A percentile compares a stretch with the other conserved stretches of the same genome.
Conservation (phyloP, 1,140 invertebrate genomes). For the Camponotus vicinus region DNA sequence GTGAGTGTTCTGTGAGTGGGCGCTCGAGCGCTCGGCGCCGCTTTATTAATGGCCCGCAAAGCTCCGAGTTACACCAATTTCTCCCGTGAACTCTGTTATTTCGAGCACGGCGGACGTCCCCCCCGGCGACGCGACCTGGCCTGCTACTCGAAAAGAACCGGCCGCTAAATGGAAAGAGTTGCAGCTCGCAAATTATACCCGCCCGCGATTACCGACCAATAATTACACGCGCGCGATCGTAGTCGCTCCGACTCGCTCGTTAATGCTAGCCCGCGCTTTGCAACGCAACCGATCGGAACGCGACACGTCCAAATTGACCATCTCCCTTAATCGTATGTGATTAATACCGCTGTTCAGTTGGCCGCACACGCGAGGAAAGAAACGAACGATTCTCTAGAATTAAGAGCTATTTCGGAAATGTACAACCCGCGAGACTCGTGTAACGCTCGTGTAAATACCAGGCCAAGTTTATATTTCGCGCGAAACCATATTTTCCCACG, state of each 20-base stretch:
- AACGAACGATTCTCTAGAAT: background rate
- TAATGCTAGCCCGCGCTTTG: background rate
- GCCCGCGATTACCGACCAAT: constrained; percentile 43
- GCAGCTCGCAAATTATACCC: constrained; percentile 55
- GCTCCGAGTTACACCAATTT: constrained; percentile 70
- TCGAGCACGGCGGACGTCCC: constrained; percentile 37
- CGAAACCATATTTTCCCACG: background rate
- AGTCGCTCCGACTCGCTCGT: background rate
- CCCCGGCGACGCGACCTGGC: background rate
- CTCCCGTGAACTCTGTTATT: constrained; percentile 70
- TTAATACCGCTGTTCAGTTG: background rate
- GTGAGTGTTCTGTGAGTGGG: constrained; percentile 51
- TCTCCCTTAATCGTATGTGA: constrained; percentile 1
- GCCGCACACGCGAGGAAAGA: background rate
- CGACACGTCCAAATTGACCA: background rate
- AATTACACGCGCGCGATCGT: constrained; percentile 51
- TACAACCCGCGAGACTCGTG: background rate
- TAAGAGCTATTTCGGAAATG: background rate
- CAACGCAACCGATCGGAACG: constrained; percentile 19
- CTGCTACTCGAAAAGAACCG: constrained; percentile 5
- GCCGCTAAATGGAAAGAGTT: constrained; percentile 27
- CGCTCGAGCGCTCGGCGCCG: constrained; percentile 28
- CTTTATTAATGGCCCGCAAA: constrained; percentile 74
- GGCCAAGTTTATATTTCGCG: background rate
- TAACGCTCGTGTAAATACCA: background rate